Evolutionary conservation across 2,888 invertebrate species (phyloP).

Genomic region (Drepanosiphum platanoidis): DNA sequence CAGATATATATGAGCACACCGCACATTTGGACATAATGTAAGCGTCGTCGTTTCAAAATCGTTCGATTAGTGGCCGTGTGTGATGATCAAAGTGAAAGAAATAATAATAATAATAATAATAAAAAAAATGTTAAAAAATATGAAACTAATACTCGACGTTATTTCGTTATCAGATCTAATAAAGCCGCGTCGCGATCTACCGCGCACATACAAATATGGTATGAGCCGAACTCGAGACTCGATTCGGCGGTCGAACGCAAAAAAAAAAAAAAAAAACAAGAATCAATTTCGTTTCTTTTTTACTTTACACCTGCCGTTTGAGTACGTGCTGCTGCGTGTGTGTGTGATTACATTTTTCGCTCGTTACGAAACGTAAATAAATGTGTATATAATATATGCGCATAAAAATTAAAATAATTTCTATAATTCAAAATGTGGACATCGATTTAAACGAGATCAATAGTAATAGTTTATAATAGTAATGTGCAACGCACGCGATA

Average conservation of each 20-base stretch:
- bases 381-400: too few species aligned
- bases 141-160: background rate
- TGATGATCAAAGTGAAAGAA: background rate
- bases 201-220: too few species aligned
- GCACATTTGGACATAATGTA: background rate
- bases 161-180: background rate
- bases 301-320: background rate
- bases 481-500: background rate
- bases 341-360: too few species aligned
- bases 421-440: background rate
- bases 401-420: too few species aligned
- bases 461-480: background rate
- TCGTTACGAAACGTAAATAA: too few species aligned
- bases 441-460: background rate
- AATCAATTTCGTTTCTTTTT: too few species aligned
- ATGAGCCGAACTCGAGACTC: background rate
- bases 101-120: too few species aligned
- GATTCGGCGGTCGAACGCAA: too few species aligned
- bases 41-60: background rate
- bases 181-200: background rate
- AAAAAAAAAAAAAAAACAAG: too few species aligned
- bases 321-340: too few species aligned
- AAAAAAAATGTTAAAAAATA: background rate
- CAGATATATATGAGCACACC: background rate
- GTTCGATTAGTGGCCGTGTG: background rate